Evolutionary conservation across 2,888 invertebrate species (phyloP).

Genomic region (Tipula helvola): DNA sequence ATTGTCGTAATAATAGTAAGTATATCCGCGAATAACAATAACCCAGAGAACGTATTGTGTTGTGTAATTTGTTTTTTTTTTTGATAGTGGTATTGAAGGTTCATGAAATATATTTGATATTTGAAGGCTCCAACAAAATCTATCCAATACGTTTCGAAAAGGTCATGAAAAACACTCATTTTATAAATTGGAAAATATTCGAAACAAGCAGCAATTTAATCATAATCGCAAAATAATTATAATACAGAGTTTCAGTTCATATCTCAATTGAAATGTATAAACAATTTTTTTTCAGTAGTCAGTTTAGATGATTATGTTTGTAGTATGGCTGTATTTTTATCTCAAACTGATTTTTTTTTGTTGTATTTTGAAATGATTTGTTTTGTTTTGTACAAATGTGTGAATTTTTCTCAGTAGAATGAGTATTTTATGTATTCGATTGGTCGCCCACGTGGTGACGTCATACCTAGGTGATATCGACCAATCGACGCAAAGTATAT

Average conservation of each 20-base stretch:
- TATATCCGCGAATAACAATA: background rate
- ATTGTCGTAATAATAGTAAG: background rate
- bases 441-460: slow-evolving; percentile 11
- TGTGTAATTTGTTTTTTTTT: background rate
- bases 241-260: background rate
- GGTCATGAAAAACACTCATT: background rate
- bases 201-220: background rate
- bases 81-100: background rate
- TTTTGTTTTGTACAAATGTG: background rate
- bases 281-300: background rate
- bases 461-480: slow-evolving; percentile 11
- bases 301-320: background rate
- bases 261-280: background rate
- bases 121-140: background rate
- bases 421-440: background rate
- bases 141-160: background rate
- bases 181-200: background rate
- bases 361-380: background rate
- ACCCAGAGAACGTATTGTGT: background rate
- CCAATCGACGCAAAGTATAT: slow-evolving; percentile 11
- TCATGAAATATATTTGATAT: too few species aligned
- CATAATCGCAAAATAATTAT: background rate
- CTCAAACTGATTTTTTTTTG: background rate
- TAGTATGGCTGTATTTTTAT: background rate
- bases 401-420: background rate